Conservation (phyloP, 2,797 vertebrate species). For the Benthosema pterotum region DNA sequence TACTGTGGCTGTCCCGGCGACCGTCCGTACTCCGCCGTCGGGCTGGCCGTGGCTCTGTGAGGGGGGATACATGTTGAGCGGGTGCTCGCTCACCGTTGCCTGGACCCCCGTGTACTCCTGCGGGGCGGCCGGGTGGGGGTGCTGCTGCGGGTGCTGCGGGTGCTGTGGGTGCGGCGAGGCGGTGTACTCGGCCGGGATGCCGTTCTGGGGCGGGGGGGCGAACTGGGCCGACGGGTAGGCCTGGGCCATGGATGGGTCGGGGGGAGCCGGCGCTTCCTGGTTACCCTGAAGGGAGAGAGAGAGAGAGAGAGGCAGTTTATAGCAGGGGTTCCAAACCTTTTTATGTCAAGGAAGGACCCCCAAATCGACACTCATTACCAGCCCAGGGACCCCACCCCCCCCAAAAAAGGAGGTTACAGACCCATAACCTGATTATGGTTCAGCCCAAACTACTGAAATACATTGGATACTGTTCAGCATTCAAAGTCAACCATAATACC, state of each 20-base stretch:
- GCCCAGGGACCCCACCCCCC: too few species aligned
- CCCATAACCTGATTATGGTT: too few species aligned
- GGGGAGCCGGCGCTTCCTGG: constrained; percentile 93
- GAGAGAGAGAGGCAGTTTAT: constrained; percentile 24
- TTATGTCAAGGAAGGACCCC: too few species aligned
- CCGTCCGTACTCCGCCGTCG: constrained; percentile 88
- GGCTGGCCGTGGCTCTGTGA: constrained; percentile 92
- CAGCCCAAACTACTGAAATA: too few species aligned
- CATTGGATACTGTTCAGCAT: too few species aligned
- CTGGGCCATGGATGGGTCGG: constrained; percentile 93
- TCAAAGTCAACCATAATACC: too few species aligned
- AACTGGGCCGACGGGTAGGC: constrained; percentile 93
- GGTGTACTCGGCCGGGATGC: constrained; percentile 91
- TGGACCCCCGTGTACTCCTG: constrained; percentile 75
- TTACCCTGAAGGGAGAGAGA: constrained; percentile 84
- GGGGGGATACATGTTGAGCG: constrained; percentile 92
- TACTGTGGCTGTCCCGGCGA: constrained; percentile 96
- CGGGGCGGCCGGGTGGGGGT: constrained; percentile 60
- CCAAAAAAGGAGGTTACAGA: too few species aligned
- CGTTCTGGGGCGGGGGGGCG: constrained; percentile 89
- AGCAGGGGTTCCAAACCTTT: too few species aligned
- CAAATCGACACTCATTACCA: too few species aligned
- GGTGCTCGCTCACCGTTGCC: constrained; percentile 89
- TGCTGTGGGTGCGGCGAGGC: constrained; percentile 70
- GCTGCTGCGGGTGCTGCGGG: constrained; percentile 83